Conservation (phyloP, 1,140 invertebrate species). For the Bombus confusus region DNA sequence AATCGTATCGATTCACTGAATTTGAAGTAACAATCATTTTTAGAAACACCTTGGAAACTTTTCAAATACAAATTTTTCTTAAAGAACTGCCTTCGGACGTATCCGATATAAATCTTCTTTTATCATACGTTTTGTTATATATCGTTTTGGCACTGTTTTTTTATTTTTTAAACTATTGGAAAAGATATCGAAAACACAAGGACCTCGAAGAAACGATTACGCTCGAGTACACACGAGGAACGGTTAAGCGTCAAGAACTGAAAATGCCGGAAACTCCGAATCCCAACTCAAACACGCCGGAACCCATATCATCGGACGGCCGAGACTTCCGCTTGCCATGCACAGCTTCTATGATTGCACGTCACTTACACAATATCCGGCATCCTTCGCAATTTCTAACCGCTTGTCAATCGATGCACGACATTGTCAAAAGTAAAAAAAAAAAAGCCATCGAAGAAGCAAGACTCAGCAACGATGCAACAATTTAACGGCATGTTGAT, state of each 20-base stretch:
- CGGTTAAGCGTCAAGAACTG: not conserved
- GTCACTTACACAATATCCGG: not conserved
- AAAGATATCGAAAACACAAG: too few species aligned
- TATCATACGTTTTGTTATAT: too few species aligned
- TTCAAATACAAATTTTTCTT: not conserved
- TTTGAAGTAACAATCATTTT: not conserved
- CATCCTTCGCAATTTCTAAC: slow-evolving; percentile 7
- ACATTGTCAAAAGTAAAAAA: not conserved
- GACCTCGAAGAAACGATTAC: not conserved
- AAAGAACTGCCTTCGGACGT: not conserved
- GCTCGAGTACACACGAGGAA: too few species aligned
- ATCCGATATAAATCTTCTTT: too few species aligned
- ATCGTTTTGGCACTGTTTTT: too few species aligned
- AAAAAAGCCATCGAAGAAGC: not conserved
- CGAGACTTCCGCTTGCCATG: not conserved
- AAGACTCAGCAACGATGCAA: not conserved
- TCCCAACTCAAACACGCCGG: not conserved
- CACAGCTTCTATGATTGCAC: slow-evolving; percentile 28
- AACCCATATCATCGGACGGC: not conserved
- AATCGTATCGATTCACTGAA: not conserved
- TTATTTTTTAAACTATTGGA: not conserved
- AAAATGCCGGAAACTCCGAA: not conserved
- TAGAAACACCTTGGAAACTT: not conserved
- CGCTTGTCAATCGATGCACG: slow-evolving; percentile 21
- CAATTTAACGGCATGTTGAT: slow-evolving; percentile 33